Base-by-base conservation (phyloP, 2,888 invertebrate genomes). In the Andrena trimmerana region DNA sequence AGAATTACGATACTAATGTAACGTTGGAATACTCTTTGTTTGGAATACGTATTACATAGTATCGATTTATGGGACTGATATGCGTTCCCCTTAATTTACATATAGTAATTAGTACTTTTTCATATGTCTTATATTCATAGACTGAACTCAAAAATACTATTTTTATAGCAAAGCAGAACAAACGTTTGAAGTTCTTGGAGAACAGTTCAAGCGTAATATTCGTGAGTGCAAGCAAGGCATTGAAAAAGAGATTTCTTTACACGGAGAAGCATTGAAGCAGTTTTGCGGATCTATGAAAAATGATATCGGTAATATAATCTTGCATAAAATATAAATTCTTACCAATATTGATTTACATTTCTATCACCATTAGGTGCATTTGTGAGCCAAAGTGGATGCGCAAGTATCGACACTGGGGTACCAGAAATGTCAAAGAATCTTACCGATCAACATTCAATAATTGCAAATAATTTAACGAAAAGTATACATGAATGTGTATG, bases 181-280 rank as follows among this genome's bases (percentile, higher is more conserved):
- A 24, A 91, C 90, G 68, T 93, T 94, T 76, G 89, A 91, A 81
- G 84, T 78, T 67, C 86, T 93, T n/a, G 88, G 90, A 50, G 86
- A 91, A 76, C 87, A 90, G 65, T 93, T 94, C 65, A 89, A 86
- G 33, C 78, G 81, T 13, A 89, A 90, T 54, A 90, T 93, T 68
- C 80, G 83, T n/a, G 59, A 90, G 54, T 87, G 86, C 50, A 88
- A 93, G 62, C 82, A 85, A 77, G 78, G 83, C 60, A 85, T 92
- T 59, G 90, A 93, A 72, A 85, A 90, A 54, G 89, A 93, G 86
- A 81, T 93, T 72, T 86, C 86, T 10, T 78, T 62, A 42, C 88
- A 91, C 73, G 89, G 90, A 2, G 88, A 91, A 65, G 88, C 91
- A 76, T 77, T 92, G 24, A 81, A 90, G 36, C 86, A 91, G 36